Percentiles rank a stretch among this genome's conserved stretches.
phyloP scores from a whole-genome alignment of 2,888 invertebrate genomes.

The Abrostola tripartita region DNA sequence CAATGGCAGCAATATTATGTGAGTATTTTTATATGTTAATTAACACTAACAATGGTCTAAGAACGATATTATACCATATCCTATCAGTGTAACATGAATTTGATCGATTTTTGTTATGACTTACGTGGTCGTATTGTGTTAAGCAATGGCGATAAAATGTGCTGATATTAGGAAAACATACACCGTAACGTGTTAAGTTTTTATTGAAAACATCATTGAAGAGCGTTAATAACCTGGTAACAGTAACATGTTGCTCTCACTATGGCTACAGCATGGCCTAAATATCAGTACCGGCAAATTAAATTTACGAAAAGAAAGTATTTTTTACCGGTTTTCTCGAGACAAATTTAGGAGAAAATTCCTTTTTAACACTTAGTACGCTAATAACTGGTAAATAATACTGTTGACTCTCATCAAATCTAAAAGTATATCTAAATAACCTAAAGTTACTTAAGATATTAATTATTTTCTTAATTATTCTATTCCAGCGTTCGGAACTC shows the following conservation, averaged over 20 bases:
- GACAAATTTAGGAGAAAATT: no score
- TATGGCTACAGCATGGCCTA: neutral
- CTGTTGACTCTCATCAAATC: no score
- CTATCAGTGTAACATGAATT: slow-evolving; percentile 17
- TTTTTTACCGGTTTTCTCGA: no score
- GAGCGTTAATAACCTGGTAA: neutral
- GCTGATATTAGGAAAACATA: slow-evolving; percentile 39
- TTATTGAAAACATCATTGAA: neutral
- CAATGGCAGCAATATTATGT: slow-evolving; percentile 97
- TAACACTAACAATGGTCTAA: slow-evolving; percentile 19
- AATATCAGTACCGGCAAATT: neutral
- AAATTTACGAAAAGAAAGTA: neutral
- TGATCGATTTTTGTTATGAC: slow-evolving; percentile 45
- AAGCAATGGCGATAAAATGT: slow-evolving; percentile 55
- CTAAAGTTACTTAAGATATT: neutral
- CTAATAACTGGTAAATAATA: no score
- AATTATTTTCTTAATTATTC: neutral
- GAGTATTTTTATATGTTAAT: slow-evolving; percentile 81
- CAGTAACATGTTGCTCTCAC: neutral
- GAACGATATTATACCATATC: slow-evolving; percentile 8
- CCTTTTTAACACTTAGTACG: no score
- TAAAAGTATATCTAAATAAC: neutral
- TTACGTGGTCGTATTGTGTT: slow-evolving; percentile 66
- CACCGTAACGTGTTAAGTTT: slow-evolving; percentile 1
- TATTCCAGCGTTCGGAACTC: slow-evolving; percentile 95